Evolutionary conservation across 35 echinoderm and acorn worm genomes (phyloP).

Genomic region (Eucidaris tribuloides): DNA sequence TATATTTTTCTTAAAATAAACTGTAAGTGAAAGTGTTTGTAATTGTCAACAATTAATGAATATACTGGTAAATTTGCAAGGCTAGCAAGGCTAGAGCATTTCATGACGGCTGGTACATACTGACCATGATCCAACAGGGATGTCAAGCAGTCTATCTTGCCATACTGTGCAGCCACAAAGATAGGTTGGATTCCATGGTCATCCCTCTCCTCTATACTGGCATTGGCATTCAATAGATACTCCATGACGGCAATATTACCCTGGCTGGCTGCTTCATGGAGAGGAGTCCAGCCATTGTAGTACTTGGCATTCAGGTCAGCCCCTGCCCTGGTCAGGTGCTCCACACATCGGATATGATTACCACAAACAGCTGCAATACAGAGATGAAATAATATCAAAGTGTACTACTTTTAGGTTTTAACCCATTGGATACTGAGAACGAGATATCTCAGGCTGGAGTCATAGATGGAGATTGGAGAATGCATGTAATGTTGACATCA

Average conservation of each 20-base stretch:
- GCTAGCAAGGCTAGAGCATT: too few species aligned
- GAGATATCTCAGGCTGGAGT: too few species aligned
- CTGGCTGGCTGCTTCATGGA: constrained; percentile 68
- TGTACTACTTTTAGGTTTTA: too few species aligned
- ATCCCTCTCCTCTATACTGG: constrained; percentile 24
- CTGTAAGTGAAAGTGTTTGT: too few species aligned
- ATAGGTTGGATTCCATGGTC: constrained; percentile 68
- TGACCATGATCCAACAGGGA: constrained; percentile 68
- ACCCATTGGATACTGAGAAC: too few species aligned
- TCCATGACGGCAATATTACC: constrained; percentile 35
- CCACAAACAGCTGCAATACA: constrained; percentile 38
- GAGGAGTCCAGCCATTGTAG: constrained; percentile 65
- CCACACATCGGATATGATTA: constrained; percentile 65
- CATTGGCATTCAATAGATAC: constrained; percentile 42
- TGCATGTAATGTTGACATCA: too few species aligned
- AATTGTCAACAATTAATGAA: too few species aligned
- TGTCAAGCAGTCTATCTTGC: constrained; percentile 61
- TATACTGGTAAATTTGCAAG: too few species aligned
- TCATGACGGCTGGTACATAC: too few species aligned
- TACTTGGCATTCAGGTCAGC: constrained; percentile 52
- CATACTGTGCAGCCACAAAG: constrained; percentile 86
- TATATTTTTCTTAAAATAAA: too few species aligned
- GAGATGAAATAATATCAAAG: too few species aligned
- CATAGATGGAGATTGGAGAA: too few species aligned
- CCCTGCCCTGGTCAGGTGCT: constrained; percentile 41